Conservation (phyloP, 2,888 invertebrate species). For the Tiphia femorata region DNA sequence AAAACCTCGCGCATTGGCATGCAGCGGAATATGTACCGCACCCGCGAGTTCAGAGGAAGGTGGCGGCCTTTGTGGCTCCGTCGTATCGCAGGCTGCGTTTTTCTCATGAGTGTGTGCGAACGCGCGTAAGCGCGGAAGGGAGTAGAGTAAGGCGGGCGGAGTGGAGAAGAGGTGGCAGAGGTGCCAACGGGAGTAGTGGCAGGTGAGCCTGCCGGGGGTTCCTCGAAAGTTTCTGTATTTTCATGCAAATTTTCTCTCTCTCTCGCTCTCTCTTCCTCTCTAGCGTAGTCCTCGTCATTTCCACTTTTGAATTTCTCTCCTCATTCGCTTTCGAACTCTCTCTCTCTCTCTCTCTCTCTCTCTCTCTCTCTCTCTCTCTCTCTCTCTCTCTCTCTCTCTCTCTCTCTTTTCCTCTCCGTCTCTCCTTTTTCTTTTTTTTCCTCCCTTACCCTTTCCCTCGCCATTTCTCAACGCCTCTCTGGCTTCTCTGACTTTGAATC, state of each 20-base stretch:
- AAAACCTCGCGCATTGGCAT: slow-evolving; percentile 34
- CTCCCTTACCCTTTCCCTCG: too few relatives aligned
- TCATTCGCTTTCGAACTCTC: not conserved
- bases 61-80: slow-evolving; percentile 33
- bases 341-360: not conserved
- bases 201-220: too few relatives aligned
- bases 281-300: too few relatives aligned
- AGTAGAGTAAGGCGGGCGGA: not conserved
- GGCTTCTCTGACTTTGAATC: too few relatives aligned
- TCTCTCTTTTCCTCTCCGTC: slow-evolving; percentile 20
- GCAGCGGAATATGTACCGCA: slow-evolving; percentile 38
- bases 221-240: slow-evolving; percentile 45
- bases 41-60: slow-evolving; percentile 31
- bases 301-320: not conserved
- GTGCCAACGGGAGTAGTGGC: not conserved
- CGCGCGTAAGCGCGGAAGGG: too few relatives aligned
- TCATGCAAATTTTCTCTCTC: slow-evolving; percentile 41
- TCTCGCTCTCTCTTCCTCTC: not conserved
- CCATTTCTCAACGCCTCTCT: too few relatives aligned
- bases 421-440: too few relatives aligned
- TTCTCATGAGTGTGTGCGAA: too few relatives aligned
- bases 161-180: not conserved
- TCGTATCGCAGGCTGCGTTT: not conserved
- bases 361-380: not conserved
- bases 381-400: slow-evolving; percentile 3